These are phyloP conservation scores for Petrocephalus schoutedeni DNA, from an alignment of 2,797 vertebrate genomes.

Conservation along the genomic window DNA sequence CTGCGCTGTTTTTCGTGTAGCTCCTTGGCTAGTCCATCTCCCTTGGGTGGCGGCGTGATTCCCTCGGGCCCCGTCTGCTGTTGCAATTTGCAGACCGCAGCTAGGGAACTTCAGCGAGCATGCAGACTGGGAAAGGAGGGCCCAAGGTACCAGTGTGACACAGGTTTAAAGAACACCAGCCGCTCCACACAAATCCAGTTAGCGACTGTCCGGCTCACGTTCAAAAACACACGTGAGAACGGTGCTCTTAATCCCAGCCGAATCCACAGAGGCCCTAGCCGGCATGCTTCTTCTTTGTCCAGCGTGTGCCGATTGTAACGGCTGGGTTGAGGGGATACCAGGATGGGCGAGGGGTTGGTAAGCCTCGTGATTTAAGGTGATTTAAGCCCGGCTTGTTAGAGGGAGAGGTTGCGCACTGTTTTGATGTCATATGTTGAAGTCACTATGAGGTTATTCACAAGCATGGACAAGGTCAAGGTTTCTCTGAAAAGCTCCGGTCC, in stretches of 20 bases:
- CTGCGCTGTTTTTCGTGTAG: not conserved
- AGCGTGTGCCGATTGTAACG: conserved; percentile 62
- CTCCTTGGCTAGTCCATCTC: not conserved
- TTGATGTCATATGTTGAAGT: not conserved
- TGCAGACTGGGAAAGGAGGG: not conserved
- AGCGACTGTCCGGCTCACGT: conserved; percentile 46
- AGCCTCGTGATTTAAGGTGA: conserved; percentile 42
- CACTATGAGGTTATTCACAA: not conserved
- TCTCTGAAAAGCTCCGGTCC: not conserved
- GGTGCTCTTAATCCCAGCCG: conserved; percentile 48
- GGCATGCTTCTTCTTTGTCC: conserved; percentile 23
- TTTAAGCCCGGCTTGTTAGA: conserved; percentile 36
- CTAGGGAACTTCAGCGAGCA: not conserved
- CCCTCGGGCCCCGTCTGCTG: not conserved
- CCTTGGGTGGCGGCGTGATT: not conserved
- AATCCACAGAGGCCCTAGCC: conserved; percentile 36
- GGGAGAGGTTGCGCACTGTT: not conserved
- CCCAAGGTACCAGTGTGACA: not conserved
- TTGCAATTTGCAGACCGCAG: not conserved
- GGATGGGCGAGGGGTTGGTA: conserved; percentile 54
- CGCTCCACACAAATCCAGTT: conserved; percentile 51
- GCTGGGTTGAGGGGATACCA: conserved; percentile 53
- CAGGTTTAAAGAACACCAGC: not conserved
- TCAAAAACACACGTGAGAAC: conserved; percentile 45
- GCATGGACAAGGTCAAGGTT: not conserved